Evolutionary conservation across 2,113 vertebrate genomes (phyloP), one percentile per base, ranked within the genome.

Genomic region (Alligator sinensis): DNA sequence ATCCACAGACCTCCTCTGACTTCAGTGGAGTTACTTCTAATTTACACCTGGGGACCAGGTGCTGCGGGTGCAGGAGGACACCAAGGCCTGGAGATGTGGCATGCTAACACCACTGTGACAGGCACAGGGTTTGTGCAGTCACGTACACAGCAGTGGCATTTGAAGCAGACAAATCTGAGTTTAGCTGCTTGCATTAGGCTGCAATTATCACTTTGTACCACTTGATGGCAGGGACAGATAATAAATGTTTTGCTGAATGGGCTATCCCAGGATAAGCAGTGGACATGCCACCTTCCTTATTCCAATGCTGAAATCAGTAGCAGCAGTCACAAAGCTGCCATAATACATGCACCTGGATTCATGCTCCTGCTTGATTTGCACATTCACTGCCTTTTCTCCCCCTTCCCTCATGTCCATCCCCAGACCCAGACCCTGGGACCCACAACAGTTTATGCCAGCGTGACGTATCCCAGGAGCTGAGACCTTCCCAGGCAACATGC

Each of bases 391-490:
- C 75, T 64, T 38, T 5, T 38, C 77, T 27, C 77, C 55, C 60
- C 0, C 1, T 62, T 2, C 61, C 59, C 38, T 8, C 38, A 38
- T 38, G 38, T 38, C 38, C 38, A 38, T 22, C 38, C 11, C 12
- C 78, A 93, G 91, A 82, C 18, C 72, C 66, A 84, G 0, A 3
- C 6, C 3, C 2, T 28, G 64, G 86, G 86, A 57, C 72, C 80
- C 70, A 87, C 0, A 0, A 87, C 93, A 0, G 82, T 95, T 28
- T 92, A 94, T 0, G 76, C 80, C 86, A 87, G 64, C 0, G 91
- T 95, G 86, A 87, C 27, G 28, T 11, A 86, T 57, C 82, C 91
- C 19, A 1, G 1, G 25, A 91, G 30, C 64, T 95, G 91, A 92
- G 11, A 38, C 19, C 3, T 21, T 70, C 47, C 59, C 10, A 1